Base-by-base conservation (phyloP, 2,888 invertebrate species). In the Stenodema calcarata region DNA sequence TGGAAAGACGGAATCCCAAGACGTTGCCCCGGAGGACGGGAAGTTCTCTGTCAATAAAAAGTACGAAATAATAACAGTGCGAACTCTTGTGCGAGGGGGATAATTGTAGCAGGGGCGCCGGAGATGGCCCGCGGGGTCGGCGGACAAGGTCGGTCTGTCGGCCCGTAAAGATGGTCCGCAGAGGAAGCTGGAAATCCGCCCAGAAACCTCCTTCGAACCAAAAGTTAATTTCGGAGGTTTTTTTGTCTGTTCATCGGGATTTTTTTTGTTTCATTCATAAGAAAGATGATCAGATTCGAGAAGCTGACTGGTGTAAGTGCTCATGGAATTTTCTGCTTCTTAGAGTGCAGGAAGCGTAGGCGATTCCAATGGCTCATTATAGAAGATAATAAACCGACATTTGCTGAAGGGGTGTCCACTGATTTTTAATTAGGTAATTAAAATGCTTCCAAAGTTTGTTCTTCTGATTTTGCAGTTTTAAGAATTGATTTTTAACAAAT, bases 31-130 rank as follows among this genome's bases (percentile, higher is more conserved):
- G 28, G 30, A 27, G 80, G 50, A 47, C 80, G 44, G 50, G 50
- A 50, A 50, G 80, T 44, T 44, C n/a, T 27, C 47, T 44, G 80
- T 54, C 30, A 47, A 35, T 80, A 80, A 80, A 80, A 80, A 50
- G 47, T 80, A 80, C 42, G 41, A 50, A 80, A 80, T 80, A 80
- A 80, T 80, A 80, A 80, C 80, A 80, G 80, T 80, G 80, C 80
- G 50, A 80, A 80, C 50, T 30, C 78, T 35, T 23, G 76, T n/a
- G 41, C n/a, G n/a, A n/a, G 14, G n/a, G 47, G 80, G 80, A 80
- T 80, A 80, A 80, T 80, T 80, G 80, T 27, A 30, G 80, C 44
- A 27, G 50, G 78, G 80, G 80, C 80, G 80, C 80, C 80, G 80
- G 30, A n/a, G 54, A 54, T 44, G 50, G 80, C 80, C 80, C 80